phyloP scores from a whole-genome alignment of 2,797 vertebrate genomes.

The Anomalospiza imberbis region DNA sequence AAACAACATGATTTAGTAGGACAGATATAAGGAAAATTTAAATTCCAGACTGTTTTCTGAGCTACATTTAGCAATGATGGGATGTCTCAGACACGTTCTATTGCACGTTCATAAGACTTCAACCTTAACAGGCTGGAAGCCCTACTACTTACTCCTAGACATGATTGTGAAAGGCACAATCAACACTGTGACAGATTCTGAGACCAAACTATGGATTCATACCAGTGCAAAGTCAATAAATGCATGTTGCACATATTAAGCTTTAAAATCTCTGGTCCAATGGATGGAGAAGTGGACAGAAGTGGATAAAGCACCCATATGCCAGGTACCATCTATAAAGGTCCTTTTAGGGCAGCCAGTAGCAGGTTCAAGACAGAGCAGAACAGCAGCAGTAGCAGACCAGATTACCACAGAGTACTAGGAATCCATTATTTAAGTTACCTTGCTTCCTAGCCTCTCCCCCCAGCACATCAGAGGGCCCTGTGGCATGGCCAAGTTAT shows the following conservation, averaged over 20 bases:
- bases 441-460: background rate
- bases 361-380: background rate
- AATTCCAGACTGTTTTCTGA: background rate
- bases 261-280: background rate
- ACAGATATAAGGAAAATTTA: background rate
- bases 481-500: background rate
- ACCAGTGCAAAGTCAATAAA: background rate
- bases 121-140: background rate
- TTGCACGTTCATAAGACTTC: background rate
- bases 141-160: background rate
- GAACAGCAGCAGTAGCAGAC: background rate
- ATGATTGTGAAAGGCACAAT: background rate
- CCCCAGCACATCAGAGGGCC: background rate
- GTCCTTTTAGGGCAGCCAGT: background rate
- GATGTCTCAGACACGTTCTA: background rate
- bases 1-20: background rate
- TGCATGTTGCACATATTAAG: background rate
- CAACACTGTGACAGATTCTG: background rate
- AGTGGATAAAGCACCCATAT: background rate
- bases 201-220: background rate
- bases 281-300: accelerated
- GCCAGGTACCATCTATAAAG: background rate
- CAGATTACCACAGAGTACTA: background rate
- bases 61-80: background rate
- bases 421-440: background rate